Evolutionary conservation across 2,113 vertebrate genomes (phyloP), one percentile per base, ranked within the genome.

Genomic region (Psilopogon haemacephalus): DNA sequence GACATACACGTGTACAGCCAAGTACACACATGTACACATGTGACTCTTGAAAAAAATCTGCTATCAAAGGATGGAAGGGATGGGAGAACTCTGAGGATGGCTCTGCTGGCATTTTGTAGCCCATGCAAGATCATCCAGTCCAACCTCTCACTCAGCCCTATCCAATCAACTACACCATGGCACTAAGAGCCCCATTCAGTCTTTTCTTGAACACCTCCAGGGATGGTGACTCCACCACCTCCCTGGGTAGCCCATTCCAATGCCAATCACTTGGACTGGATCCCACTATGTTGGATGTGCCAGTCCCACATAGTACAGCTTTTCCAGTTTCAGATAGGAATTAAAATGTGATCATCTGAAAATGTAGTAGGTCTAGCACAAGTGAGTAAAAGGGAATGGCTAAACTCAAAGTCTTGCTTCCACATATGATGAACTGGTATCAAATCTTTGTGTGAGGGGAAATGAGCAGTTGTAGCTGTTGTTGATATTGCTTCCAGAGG

Each of bases 291-390:
- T n/a, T n/a, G n/a, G n/a, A n/a, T n/a, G n/a, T n/a, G n/a, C n/a
- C n/a, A n/a, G 28, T 52, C 6, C 38, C 40, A 56, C 18, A 37
- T 48, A 81, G 32, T 33, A 30, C 18, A 44, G 23, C 55, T 71
- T 68, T 71, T 50, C 24, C 46, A 44, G 15, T 65, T 67, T 86
- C 70, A 50, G 11, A 37, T 37, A 67, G 20, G 63, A 80, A 75
- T 55, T 69, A 76, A 84, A 65, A 46, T 27, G 19, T 72, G 28
- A 14, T 90, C 78, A 96, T 91, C 37, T 42, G 78, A 86, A 52
- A 95, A 23, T 30, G 35, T 58, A 62, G 16, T 40, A 60, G 82
- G 33, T 62, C 92, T 86, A 76, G 56, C 54, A 67, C 52, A 85
- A 59, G 21, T 23, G 32, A 86, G 94, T 67, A 88, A 84, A 88